Base-by-base conservation (phyloP, 2,113 vertebrate genomes). In the Rhea pennata region DNA sequence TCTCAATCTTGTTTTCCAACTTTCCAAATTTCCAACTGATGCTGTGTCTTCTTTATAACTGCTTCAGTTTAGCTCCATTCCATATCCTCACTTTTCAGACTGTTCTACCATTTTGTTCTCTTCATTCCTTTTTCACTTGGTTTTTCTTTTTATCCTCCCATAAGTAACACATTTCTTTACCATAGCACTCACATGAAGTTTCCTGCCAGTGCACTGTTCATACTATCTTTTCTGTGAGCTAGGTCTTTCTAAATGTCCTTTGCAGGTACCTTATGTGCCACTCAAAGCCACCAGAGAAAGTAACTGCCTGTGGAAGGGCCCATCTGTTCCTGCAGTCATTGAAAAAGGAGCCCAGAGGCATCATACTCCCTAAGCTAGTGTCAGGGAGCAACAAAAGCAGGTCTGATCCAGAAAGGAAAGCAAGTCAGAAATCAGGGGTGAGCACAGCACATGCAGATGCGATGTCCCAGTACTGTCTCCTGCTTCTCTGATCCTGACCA, bases 391-490 rank as follows among this genome's bases (percentile, higher is more conserved):
- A 75, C 6, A 87, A 53, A 27, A 87, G 23, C 17, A 58, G 26
- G 14, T 31, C 23, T 83, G 46, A 10, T 62, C 10, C 71, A 8
- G 17, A 17, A 56, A 75, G 64, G 36, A 87, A 62, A 58, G 8
- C 4, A 48, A 88, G 33, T 6, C 54, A 72, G 33, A 84, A 87
- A 31, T 9, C 17, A 53, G 33, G 11, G 14, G 15, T 53, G 36
- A 84, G 7, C 17, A 67, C 23, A 71, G 21, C 12, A 8, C 10
- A 15, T 12, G 24, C 33, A 84, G 53, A 58, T 69, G 29, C 33
- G 22, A 3, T n/a, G 26, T 20, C 42, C 16, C 29, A 59, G 51
- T 20, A 19, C 40, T 82, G 53, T 17, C 59, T 67, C 0, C 0
- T 61, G 42, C 19, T 7, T 6, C 12, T 9, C 13, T 8, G 4